Conservation (phyloP, 2,888 invertebrate species). For the Cordilura impudica region DNA sequence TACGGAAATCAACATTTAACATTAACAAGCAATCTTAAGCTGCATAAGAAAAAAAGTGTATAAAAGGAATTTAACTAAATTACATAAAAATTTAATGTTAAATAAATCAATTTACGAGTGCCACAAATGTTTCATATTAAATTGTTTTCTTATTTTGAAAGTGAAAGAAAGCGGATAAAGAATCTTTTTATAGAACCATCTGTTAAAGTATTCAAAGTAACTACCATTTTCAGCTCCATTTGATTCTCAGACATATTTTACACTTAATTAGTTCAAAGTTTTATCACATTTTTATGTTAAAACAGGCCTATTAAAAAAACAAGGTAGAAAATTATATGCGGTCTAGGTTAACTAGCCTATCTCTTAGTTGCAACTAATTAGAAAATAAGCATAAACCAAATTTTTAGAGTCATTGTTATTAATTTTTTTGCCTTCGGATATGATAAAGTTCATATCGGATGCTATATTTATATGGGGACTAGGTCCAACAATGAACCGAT, state of each 20-base stretch:
- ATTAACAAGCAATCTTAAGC: constrained; percentile 19
- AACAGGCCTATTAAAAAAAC: constrained; percentile 42
- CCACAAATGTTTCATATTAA: constrained; percentile 33
- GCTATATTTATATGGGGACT: too few species aligned
- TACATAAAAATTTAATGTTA: constrained; percentile 4
- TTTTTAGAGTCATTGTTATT: too few species aligned
- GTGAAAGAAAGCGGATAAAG: too few species aligned
- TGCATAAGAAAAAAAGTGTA: too few species aligned
- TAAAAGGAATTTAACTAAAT: too few species aligned
- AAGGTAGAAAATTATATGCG: too few species aligned
- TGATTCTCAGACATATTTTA: constrained; percentile 44
- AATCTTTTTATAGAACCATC: constrained; percentile 10
- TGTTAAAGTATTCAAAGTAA: constrained; percentile 24
- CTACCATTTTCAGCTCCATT: neutral
- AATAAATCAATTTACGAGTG: constrained; percentile 38
- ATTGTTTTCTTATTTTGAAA: neutral
- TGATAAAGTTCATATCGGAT: too few species aligned
- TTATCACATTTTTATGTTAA: constrained; percentile 59
- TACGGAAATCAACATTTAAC: neutral
- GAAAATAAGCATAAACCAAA: too few species aligned
- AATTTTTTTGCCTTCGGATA: too few species aligned
- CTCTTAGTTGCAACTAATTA: too few species aligned
- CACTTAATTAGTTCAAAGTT: constrained; percentile 59
- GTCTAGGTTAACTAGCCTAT: too few species aligned
- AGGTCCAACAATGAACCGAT: too few species aligned